Percentiles rank a stretch among this genome's conserved stretches.
Evolutionary conservation across 2,113 vertebrate species (phyloP).

Genomic region (Addax nasomaculatus): DNA sequence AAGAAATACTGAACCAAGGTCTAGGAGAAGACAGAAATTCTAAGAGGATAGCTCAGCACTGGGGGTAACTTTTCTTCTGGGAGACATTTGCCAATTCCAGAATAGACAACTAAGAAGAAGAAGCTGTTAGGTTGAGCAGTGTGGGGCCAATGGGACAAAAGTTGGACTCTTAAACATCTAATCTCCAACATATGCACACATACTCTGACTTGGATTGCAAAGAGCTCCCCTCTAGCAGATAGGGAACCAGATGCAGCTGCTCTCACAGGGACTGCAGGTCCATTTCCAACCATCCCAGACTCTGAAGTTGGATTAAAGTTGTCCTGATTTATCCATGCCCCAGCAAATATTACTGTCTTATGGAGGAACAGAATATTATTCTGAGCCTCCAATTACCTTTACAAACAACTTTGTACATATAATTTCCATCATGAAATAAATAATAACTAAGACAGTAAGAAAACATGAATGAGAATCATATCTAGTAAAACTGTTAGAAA

Average conservation of each 20-base stretch:
- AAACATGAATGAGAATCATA: background rate
- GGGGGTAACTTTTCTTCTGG: background rate
- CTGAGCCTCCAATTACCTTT: conserved; percentile 9
- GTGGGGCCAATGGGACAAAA: background rate
- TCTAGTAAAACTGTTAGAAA: conserved; percentile 9
- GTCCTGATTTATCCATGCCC: background rate
- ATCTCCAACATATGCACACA: background rate
- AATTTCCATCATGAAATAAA: background rate
- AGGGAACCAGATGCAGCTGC: background rate
- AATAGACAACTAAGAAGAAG: background rate
- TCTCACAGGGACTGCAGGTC: background rate
- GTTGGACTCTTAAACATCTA: background rate
- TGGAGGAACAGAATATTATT: background rate
- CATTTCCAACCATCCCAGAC: background rate
- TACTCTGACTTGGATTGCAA: background rate
- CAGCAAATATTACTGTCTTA: background rate
- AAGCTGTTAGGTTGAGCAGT: background rate
- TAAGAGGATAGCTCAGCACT: background rate
- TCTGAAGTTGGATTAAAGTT: background rate
- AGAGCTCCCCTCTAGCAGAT: background rate
- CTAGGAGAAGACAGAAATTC: background rate
- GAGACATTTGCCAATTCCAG: background rate
- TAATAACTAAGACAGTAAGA: background rate
- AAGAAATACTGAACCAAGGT: background rate
- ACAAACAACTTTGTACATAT: conserved; percentile 20